A percentile compares a stretch with the other conserved stretches of the same genome.
phyloP scores from a whole-genome alignment of 2,113 vertebrate genomes.

The Typhlomys cinereus region DNA sequence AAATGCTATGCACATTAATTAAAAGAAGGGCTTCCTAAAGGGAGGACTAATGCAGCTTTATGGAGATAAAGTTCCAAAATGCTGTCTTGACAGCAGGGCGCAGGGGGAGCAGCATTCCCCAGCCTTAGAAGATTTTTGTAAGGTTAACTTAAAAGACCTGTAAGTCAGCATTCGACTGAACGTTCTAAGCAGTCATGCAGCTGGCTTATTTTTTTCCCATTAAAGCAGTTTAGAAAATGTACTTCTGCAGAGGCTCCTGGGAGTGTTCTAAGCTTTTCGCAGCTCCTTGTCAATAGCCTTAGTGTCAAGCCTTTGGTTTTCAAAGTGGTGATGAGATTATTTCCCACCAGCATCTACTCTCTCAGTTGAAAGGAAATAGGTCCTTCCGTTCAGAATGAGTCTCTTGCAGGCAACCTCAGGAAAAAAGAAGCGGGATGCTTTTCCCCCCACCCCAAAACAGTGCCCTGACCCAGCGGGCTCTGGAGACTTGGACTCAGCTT shows the following conservation, averaged over 20 bases:
- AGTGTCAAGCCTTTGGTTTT: neutral
- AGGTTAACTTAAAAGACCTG: neutral
- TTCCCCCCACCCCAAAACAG: neutral
- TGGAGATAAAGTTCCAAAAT: neutral
- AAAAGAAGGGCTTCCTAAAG: neutral
- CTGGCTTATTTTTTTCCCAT: neutral
- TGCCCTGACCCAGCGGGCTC: fast-evolving
- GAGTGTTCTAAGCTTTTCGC: neutral
- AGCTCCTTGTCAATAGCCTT: neutral
- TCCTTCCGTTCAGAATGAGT: neutral
- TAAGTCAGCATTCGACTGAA: neutral
- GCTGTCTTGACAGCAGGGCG: neutral
- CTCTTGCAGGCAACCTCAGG: neutral
- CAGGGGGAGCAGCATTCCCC: neutral
- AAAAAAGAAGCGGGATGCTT: neutral
- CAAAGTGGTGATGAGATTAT: neutral
- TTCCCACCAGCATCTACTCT: neutral
- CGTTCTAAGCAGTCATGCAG: neutral
- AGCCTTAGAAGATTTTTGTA: neutral
- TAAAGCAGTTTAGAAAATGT: neutral
- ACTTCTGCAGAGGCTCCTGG: neutral
- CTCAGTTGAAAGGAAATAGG: neutral
- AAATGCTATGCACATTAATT: neutral
- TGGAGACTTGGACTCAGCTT: neutral
- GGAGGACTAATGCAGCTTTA: neutral